phyloP scores from a whole-genome alignment of 2,888 invertebrate genomes.

The Microplitis deprimator region DNA sequence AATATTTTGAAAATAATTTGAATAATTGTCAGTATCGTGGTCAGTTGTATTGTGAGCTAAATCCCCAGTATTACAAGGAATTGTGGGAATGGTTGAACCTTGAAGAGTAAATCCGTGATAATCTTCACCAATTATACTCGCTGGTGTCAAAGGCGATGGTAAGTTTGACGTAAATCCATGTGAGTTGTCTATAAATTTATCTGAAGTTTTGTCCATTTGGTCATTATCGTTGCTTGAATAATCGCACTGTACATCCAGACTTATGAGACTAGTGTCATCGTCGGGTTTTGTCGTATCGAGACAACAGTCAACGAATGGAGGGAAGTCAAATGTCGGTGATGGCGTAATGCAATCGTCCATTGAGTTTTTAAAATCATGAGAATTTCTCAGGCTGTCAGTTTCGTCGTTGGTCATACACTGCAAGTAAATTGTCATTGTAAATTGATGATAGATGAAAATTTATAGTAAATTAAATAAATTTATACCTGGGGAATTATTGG shows the following conservation, averaged over 20 bases:
- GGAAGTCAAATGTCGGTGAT: slow-evolving; percentile 68
- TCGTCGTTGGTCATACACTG: slow-evolving; percentile 54
- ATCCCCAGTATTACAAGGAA: slow-evolving; percentile 79
- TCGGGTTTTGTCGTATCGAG: slow-evolving; percentile 65
- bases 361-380: slow-evolving; percentile 51
- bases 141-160: slow-evolving; percentile 67
- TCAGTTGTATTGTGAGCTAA: slow-evolving; percentile 58
- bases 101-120: slow-evolving; percentile 77
- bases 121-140: slow-evolving; percentile 72
- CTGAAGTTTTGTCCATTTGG: slow-evolving; percentile 54
- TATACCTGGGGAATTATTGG: slow-evolving; percentile 73
- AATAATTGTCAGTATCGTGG: slow-evolving; percentile 57
- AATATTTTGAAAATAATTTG: slow-evolving; percentile 60
- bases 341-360: slow-evolving; percentile 66
- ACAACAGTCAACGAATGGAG: slow-evolving; percentile 63
- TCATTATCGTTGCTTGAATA: slow-evolving; percentile 55
- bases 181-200: slow-evolving; percentile 59
- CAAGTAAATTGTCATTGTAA: slow-evolving; percentile 57
- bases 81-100: slow-evolving; percentile 77
- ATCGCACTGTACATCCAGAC: slow-evolving; percentile 65
- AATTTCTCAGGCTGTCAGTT: slow-evolving; percentile 32
- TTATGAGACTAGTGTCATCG: slow-evolving; percentile 68
- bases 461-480: slow-evolving; percentile 9
- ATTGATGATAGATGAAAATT: slow-evolving; percentile 9
- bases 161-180: slow-evolving; percentile 59